phyloP scores from a whole-genome alignment of 2,113 vertebrate genomes.

The Hemiprocne comata region DNA sequence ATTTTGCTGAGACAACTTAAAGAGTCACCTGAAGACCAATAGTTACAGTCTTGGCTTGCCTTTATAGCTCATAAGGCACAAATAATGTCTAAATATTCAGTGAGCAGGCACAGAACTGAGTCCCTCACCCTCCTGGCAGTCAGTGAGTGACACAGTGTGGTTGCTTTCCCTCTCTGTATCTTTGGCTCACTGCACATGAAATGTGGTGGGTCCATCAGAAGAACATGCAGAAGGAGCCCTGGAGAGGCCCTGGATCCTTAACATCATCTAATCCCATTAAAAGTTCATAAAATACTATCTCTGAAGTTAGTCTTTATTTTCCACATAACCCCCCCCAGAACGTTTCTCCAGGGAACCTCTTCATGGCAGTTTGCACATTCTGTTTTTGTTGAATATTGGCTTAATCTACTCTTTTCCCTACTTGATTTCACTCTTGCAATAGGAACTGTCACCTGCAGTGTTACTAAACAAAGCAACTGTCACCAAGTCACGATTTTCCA shows the following conservation, averaged over 20 bases:
- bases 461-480: background rate
- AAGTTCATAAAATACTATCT: background rate
- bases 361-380: background rate
- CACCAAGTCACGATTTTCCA: background rate
- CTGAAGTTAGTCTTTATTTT: background rate
- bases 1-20: background rate
- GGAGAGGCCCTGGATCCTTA: background rate
- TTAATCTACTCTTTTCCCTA: background rate
- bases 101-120: background rate
- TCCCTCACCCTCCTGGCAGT: background rate
- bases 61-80: background rate
- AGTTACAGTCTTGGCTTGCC: background rate
- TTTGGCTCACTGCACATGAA: background rate
- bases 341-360: background rate
- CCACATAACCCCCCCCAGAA: background rate
- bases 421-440: background rate
- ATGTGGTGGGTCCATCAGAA: background rate
- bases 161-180: background rate
- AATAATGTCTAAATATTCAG: background rate
- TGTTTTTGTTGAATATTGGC: background rate
- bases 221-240: background rate
- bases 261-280: background rate
- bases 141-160: fast-evolving
- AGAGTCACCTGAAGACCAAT: background rate
- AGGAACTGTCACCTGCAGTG: background rate